Evolutionary conservation across 53 echinoderm and acorn worm species (phyloP).

Genomic region (Antedon mediterranea): DNA sequence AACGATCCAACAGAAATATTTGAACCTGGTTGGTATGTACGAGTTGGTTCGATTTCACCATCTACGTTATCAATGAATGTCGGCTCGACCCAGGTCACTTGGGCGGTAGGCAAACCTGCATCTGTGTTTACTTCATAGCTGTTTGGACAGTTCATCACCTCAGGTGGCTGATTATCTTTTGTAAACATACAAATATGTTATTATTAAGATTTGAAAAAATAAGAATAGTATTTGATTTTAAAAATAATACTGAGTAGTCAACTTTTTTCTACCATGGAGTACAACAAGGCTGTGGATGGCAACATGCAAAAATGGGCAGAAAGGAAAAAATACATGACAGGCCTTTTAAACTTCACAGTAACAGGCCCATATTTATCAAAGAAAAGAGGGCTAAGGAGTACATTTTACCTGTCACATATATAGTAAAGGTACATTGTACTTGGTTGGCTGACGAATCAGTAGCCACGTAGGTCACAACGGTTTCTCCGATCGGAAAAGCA

Average conservation of each 20-base stretch:
- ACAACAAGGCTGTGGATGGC: too few relatives aligned
- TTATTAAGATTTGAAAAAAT: too few relatives aligned
- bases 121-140: not conserved
- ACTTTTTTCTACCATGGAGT: too few relatives aligned
- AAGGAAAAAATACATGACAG: too few relatives aligned
- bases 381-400: too few relatives aligned
- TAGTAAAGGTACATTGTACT: not conserved
- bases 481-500: not conserved
- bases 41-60: not conserved
- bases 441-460: not conserved
- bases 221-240: too few relatives aligned
- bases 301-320: too few relatives aligned
- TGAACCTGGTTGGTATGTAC: not conserved
- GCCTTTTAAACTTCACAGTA: too few relatives aligned
- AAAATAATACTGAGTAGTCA: too few relatives aligned
- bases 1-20: not conserved
- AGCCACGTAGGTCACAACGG: not conserved
- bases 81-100: not conserved
- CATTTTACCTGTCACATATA: not conserved
- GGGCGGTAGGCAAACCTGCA: not conserved
- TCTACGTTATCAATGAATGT: not conserved
- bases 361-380: too few relatives aligned
- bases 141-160: not conserved
- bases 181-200: not conserved
- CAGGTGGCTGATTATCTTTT: not conserved